Conservation (phyloP, 2,113 vertebrate species). For the Sinocyclocheilus rhinocerous region DNA sequence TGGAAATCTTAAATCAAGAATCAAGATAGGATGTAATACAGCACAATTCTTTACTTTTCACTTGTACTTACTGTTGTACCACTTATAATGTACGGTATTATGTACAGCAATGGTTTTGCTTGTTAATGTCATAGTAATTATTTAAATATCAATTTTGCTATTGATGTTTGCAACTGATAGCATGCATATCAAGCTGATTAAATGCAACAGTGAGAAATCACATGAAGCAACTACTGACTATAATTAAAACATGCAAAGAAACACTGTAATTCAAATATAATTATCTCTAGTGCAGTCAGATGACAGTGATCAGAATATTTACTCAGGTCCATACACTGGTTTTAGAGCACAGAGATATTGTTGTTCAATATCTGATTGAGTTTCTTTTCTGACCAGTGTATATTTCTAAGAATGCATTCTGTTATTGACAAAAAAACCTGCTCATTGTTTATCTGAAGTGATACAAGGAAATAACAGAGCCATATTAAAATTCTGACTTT, state of each 20-base stretch:
- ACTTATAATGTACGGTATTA: not conserved
- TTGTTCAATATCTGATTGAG: not conserved
- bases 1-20: not conserved
- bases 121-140: not conserved
- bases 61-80: not conserved
- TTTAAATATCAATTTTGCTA: not conserved
- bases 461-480: not conserved
- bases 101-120: not conserved
- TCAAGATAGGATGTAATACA: not conserved
- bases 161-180: not conserved
- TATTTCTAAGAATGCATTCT: no score
- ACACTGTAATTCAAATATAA: constrained; percentile 11
- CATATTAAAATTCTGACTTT: not conserved
- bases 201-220: not conserved
- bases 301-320: constrained; percentile 21
- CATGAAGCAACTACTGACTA: constrained; percentile 3
- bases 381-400: not conserved
- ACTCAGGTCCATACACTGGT: not conserved
- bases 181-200: not conserved
- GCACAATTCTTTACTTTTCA: not conserved
- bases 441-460: not conserved
- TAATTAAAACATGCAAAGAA: constrained; percentile 3
- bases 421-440: no score
- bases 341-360: not conserved
- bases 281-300: constrained; percentile 23